These are phyloP conservation scores for Platycheirus albimanus DNA, from an alignment of 2,888 invertebrate genomes.

Conservation along the genomic window DNA sequence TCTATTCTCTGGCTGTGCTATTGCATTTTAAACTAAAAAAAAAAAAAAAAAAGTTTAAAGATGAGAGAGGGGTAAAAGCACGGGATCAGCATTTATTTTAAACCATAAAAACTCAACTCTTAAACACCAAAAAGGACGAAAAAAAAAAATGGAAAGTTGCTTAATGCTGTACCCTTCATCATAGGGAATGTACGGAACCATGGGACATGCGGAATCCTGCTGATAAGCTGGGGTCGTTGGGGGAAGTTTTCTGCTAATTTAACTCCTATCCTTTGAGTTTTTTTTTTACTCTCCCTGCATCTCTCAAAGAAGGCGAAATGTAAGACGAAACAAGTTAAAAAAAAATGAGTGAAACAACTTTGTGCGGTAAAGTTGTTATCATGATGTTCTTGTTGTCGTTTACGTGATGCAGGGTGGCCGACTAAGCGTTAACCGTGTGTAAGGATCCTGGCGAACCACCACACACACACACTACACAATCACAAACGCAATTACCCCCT, in stretches of 20 bases:
- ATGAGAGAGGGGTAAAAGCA: conserved; percentile 7
- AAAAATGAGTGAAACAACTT: conserved; percentile 47
- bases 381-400: conserved; percentile 54
- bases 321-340: not conserved
- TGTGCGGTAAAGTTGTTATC: conserved; percentile 69
- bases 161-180: conserved; percentile 50
- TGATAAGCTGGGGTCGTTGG: conserved; percentile 66
- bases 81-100: conserved; percentile 62
- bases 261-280: conserved; percentile 56
- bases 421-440: not conserved
- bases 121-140: conserved; percentile 59
- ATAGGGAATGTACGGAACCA: conserved; percentile 20
- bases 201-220: conserved; percentile 53
- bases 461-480: conserved; percentile 45
- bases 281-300: conserved; percentile 38
- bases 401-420: conserved; percentile 24
- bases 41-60: conserved; percentile 46
- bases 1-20: conserved; percentile 59
- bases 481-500: conserved; percentile 70
- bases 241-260: conserved; percentile 71
- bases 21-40: conserved; percentile 54
- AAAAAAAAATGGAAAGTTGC: conserved; percentile 13
- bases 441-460: no score
- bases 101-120: conserved; percentile 45
- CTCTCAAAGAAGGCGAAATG: conserved; percentile 41